Percentiles rank a stretch among this genome's conserved stretches.
These are phyloP conservation scores for Nyctibius grandis DNA, from an alignment of 2,797 vertebrate species.

Conservation along the genomic window DNA sequence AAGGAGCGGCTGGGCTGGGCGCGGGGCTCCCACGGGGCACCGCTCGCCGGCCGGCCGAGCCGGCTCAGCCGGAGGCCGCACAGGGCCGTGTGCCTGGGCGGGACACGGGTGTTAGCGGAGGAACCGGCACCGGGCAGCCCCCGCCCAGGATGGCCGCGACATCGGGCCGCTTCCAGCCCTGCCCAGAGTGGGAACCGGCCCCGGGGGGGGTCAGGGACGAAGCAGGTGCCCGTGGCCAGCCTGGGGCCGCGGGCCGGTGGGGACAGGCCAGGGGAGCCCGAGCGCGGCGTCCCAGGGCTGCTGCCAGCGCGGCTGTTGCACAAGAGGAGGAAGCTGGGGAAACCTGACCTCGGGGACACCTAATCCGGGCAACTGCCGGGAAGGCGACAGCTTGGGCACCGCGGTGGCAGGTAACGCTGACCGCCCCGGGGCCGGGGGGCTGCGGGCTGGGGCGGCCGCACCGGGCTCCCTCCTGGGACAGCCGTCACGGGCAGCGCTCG, in stretches of 20 bases:
- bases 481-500: neutral
- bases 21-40: conserved; percentile 65
- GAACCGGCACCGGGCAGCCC: rapidly evolving
- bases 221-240: rapidly evolving
- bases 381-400: neutral
- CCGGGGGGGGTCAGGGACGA: rapidly evolving
- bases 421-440: neutral
- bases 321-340: neutral
- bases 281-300: rapidly evolving
- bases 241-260: neutral
- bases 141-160: neutral
- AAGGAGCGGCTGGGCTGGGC: conserved; percentile 80
- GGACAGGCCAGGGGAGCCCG: neutral
- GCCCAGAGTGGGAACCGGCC: no score
- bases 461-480: neutral
- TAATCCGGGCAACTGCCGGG: neutral
- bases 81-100: conserved; percentile 76
- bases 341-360: neutral
- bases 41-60: conserved; percentile 72
- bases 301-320: neutral
- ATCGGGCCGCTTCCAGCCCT: no score
- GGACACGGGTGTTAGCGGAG: neutral
- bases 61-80: conserved; percentile 82
- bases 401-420: no score
- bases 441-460: neutral